phyloP scores from a whole-genome alignment of 37 sponge, comb jelly and placozoan genomes.

The Chondrilla cf. caribensis region DNA sequence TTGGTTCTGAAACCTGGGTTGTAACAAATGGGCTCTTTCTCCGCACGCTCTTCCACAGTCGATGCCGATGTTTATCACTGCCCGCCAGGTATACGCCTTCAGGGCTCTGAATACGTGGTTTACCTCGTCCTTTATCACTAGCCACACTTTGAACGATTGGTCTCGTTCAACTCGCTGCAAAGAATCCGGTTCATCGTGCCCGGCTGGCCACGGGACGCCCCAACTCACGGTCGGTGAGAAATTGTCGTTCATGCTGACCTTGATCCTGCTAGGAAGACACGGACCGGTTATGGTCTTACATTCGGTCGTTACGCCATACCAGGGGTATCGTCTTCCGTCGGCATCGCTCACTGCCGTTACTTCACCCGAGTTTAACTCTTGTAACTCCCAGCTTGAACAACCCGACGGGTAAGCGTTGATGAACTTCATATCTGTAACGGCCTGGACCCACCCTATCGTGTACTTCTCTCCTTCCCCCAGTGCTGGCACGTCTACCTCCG shows the following conservation, averaged over 20 bases:
- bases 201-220: slow-evolving; percentile 75
- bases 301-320: slow-evolving; percentile 88
- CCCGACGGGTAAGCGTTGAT: slow-evolving; percentile 76
- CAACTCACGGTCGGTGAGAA: slow-evolving; percentile 88
- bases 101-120: slow-evolving; percentile 30
- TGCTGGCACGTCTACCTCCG: slow-evolving; percentile 58
- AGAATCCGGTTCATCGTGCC: slow-evolving; percentile 83
- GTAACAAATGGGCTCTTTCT: slow-evolving; percentile 63
- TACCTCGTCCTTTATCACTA: slow-evolving; percentile 76
- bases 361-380: slow-evolving; percentile 61
- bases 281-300: slow-evolving; percentile 66
- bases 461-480: slow-evolving; percentile 69
- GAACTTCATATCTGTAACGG: slow-evolving; percentile 83
- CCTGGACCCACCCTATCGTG: slow-evolving; percentile 88
- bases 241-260: slow-evolving; percentile 81
- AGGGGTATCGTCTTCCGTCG: slow-evolving; percentile 84
- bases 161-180: slow-evolving; percentile 69
- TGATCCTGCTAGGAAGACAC: slow-evolving; percentile 13
- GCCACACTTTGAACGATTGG: slow-evolving; percentile 78
- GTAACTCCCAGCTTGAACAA: slow-evolving; percentile 85
- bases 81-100: slow-evolving; percentile 69
- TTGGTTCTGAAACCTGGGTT: slow-evolving; percentile 59
- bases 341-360: slow-evolving; percentile 79
- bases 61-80: slow-evolving; percentile 79
- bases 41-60: slow-evolving; percentile 53